A percentile compares a stretch with the other conserved stretches of the same genome.
These are phyloP conservation scores for Anolis carolinensis DNA, from an alignment of 2,113 vertebrate species.

Conservation along the genomic window DNA sequence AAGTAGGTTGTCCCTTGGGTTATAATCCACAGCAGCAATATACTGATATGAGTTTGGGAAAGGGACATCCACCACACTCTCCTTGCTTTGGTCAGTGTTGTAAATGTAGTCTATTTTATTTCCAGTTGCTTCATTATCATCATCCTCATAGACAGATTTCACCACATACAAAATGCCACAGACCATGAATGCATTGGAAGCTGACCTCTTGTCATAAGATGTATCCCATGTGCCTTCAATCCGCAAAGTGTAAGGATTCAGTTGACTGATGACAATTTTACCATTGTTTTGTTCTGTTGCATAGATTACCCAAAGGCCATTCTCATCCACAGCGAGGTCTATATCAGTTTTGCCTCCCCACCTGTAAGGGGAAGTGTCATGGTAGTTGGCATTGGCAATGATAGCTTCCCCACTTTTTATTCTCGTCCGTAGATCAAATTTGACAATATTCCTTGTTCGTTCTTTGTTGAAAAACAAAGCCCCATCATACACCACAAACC, in stretches of 20 bases:
- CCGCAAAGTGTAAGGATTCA: slow-evolving; percentile 95
- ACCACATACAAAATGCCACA: slow-evolving; percentile 97
- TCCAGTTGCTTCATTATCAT: slow-evolving; percentile 96
- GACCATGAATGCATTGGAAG: slow-evolving; percentile 99
- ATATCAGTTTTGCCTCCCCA: slow-evolving; percentile 99
- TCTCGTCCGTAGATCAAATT: slow-evolving; percentile 94
- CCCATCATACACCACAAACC: slow-evolving; percentile 96
- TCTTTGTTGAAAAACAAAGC: slow-evolving; percentile 99
- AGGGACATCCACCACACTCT: slow-evolving; percentile 91
- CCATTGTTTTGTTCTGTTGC: slow-evolving; percentile 99
- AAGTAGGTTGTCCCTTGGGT: slow-evolving; percentile 95
- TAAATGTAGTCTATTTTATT: slow-evolving; percentile 99
- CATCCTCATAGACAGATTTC: slow-evolving; percentile 96
- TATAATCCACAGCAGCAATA: slow-evolving; percentile 99
- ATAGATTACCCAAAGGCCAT: slow-evolving; percentile 98
- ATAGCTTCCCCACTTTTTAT: slow-evolving; percentile 99
- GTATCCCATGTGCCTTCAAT: slow-evolving; percentile 99
- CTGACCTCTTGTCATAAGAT: slow-evolving; percentile 95
- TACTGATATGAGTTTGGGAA: slow-evolving; percentile 99
- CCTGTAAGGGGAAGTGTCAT: slow-evolving; percentile 96
- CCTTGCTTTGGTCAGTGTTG: slow-evolving; percentile 96
- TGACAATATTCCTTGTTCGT: slow-evolving; percentile 96
- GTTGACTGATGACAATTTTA: slow-evolving; percentile 94
- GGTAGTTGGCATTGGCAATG: slow-evolving; percentile 97
- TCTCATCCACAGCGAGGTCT: slow-evolving; percentile 96